Conservation (phyloP, 2,888 invertebrate species). For the Orthosia gracilis region DNA sequence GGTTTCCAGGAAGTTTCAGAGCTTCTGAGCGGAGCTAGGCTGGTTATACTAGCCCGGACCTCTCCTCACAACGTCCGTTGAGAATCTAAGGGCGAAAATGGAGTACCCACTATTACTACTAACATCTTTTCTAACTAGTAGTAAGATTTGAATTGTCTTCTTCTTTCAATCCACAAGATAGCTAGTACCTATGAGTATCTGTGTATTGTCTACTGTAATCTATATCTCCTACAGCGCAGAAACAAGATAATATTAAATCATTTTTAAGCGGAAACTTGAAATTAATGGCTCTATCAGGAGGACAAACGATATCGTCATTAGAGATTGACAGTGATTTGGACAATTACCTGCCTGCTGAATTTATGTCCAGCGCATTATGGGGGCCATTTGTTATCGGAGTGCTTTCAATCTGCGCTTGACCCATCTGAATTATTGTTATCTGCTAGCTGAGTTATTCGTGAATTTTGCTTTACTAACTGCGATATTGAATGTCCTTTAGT, state of each 20-base stretch:
- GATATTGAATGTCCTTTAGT: slow-evolving; percentile 7
- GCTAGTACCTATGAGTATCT: neutral
- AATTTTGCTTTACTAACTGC: slow-evolving; percentile 15
- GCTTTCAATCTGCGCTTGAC: slow-evolving; percentile 61
- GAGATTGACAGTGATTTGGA: slow-evolving; percentile 67
- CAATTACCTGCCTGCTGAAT: slow-evolving; percentile 62
- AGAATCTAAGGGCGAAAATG: neutral
- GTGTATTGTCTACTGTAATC: neutral
- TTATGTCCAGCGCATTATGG: slow-evolving; percentile 64
- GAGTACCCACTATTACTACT: neutral
- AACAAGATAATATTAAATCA: slow-evolving; percentile 32
- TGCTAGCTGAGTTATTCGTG: slow-evolving; percentile 38
- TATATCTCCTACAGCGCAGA: neutral
- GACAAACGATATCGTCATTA: slow-evolving; percentile 66
- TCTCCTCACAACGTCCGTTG: neutral
- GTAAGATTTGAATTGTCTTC: neutral
- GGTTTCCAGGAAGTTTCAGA: neutral
- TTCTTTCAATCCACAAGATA: neutral
- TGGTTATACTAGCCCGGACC: neutral
- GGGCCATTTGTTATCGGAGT: slow-evolving; percentile 62
- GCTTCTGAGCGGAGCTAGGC: neutral
- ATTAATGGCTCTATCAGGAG: slow-evolving; percentile 56
- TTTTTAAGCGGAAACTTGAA: slow-evolving; percentile 47
- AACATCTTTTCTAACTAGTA: neutral
- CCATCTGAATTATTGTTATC: slow-evolving; percentile 56